phyloP scores from a whole-genome alignment of 2,888 invertebrate species.

The Litoditis marina region DNA sequence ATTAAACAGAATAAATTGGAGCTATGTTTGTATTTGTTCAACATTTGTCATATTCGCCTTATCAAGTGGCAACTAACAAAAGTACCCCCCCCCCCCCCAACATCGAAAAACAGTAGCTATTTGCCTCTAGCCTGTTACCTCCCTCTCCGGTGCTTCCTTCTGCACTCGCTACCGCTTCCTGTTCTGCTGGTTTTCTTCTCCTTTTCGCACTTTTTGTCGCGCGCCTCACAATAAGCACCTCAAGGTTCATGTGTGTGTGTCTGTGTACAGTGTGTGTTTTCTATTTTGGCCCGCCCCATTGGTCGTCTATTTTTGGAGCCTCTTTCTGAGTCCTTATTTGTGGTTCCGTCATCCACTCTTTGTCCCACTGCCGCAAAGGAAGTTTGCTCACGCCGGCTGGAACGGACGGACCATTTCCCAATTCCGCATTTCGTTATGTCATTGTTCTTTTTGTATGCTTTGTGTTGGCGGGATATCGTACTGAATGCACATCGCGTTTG shows the following conservation, averaged over 20 bases:
- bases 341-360: constrained; percentile 11
- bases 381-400: constrained; percentile 17
- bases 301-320: constrained; percentile 13
- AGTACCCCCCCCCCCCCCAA: no score
- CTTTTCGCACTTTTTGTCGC: constrained; percentile 1
- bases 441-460: no score
- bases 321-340: constrained; percentile 1
- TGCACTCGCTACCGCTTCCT: constrained; percentile 14
- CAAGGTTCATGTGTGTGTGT: no score
- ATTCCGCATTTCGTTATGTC: no score
- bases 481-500: no score
- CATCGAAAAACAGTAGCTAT: no score
- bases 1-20: no score
- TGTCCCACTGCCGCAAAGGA: constrained; percentile 10
- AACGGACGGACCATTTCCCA: constrained; percentile 14
- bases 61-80: no score
- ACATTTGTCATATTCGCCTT: no score
- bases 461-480: no score
- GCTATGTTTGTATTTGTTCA: no score
- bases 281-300: constrained; percentile 10
- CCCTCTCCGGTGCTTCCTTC: neutral
- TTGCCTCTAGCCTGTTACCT: neutral
- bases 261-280: constrained; percentile 17
- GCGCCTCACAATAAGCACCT: neutral
- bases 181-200: constrained; percentile 4